phyloP scores from a whole-genome alignment of 2,113 vertebrate species.

The Cyphomyrus plagiostoma region DNA sequence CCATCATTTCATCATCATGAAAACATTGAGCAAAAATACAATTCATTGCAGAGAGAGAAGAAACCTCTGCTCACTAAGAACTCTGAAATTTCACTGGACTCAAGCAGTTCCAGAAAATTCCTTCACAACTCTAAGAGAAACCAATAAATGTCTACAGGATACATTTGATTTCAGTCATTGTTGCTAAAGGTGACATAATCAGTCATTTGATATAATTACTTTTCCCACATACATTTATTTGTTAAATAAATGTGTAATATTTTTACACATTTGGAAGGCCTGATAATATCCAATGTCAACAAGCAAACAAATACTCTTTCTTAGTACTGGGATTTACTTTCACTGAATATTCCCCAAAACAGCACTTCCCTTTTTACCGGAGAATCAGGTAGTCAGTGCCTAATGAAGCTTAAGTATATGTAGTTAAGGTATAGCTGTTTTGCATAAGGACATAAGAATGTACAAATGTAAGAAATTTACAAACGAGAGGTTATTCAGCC shows the following conservation, averaged over 20 bases:
- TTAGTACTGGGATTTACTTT: background rate
- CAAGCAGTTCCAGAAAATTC: background rate
- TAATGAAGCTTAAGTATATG: background rate
- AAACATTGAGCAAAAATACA: background rate
- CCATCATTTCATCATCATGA: background rate
- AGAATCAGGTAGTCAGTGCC: background rate
- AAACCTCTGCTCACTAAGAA: background rate
- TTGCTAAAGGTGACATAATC: background rate
- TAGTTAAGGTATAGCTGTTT: background rate
- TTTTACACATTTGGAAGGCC: background rate
- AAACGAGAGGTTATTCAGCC: no score
- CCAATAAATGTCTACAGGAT: background rate
- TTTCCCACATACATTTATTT: background rate
- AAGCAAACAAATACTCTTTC: background rate
- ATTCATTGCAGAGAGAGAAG: background rate
- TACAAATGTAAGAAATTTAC: no score
- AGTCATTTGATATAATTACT: background rate
- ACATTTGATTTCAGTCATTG: background rate
- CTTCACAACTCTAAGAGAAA: background rate
- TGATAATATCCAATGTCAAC: background rate
- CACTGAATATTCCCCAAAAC: background rate
- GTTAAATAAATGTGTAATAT: background rate
- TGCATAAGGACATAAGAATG: background rate
- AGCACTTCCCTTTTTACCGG: background rate
- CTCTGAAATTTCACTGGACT: background rate